These are phyloP conservation scores for Trichopria drosophilae DNA, from an alignment of 2,888 invertebrate genomes.

Conservation along the genomic window DNA sequence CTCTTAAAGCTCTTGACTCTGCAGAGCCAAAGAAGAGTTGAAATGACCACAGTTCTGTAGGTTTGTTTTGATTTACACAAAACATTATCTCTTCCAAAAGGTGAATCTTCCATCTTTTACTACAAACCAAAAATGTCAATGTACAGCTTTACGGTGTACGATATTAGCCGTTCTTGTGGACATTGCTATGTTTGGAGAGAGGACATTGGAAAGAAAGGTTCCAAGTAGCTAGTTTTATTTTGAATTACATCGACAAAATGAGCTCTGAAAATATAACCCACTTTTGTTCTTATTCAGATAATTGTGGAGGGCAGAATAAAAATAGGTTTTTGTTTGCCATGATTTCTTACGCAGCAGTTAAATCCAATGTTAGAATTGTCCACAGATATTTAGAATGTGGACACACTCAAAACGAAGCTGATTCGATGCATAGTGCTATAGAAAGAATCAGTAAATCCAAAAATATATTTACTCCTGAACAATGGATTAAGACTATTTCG, in stretches of 20 bases:
- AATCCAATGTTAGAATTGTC: background rate
- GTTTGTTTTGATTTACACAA: conserved; percentile 24
- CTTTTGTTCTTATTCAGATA: conserved; percentile 41
- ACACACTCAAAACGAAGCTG: background rate
- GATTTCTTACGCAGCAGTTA: background rate
- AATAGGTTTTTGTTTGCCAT: background rate
- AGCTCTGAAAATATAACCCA: conserved; percentile 27
- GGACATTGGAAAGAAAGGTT: conserved; percentile 34
- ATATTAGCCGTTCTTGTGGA: background rate
- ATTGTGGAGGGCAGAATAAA: conserved; percentile 38
- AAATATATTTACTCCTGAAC: background rate
- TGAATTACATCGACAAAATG: conserved; percentile 8
- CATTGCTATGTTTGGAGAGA: background rate
- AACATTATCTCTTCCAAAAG: conserved; percentile 16
- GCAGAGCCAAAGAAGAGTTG: conserved; percentile 23
- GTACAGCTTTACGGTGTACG: background rate
- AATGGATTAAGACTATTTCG: background rate
- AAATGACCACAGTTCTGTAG: conserved; percentile 17
- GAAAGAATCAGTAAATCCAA: background rate
- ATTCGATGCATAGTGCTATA: background rate
- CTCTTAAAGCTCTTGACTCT: conserved; percentile 39
- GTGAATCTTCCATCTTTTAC: conserved; percentile 26
- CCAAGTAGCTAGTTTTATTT: conserved; percentile 32
- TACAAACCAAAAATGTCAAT: conserved; percentile 25
- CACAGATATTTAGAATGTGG: background rate